Base-by-base conservation (phyloP, 2,888 invertebrate genomes). In the Latrodectus hesperus region DNA sequence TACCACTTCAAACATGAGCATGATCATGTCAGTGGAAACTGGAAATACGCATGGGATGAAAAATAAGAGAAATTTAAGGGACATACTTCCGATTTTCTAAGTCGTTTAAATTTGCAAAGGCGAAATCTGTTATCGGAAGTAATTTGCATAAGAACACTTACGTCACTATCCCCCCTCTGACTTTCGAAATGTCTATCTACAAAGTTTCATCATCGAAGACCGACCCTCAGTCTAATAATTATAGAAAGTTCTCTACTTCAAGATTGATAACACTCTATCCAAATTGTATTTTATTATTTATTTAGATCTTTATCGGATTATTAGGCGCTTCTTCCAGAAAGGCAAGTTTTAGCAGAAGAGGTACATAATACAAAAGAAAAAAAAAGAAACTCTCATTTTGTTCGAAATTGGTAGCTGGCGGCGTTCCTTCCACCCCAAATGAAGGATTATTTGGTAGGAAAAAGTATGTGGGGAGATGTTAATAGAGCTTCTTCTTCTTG, bases 281-380 rank as follows among this genome's bases (percentile, higher is more conserved):
- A 84, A 84, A 78, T 78, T 72, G 74, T 84, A 78, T 84, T 84
- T 84, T 84, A 84, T 84, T 84, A 78, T 84, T 84, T 84, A 84
- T 84, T 84, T 78, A 84, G 84, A 84, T 84, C 77, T 73, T 73
- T 84, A 84, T 84, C 84, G 84, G 65, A 82, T 78, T 78, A 81
- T 81, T 81, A 81, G 14, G 60, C 12, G 60, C 60, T 60, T 60
- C 60, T 60, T 16, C 14, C 12, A n/a, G n/a, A 55, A 60, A 16
- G 60, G 60, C 38, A 38, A 38, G 38, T 38, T 38, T 38, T 38
- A 38, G 38, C 38, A 6, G 38, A 38, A 38, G 38, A 38, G 38
- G 38, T 38, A 38, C 6, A 38, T 38, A 38, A 38, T 6, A n/a
- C 60, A n/a, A 60, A 60, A 10, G n/a, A 16, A 60, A 11, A 60